phyloP scores from a whole-genome alignment of 2,113 vertebrate species.

The Macquaria ambigua region DNA sequence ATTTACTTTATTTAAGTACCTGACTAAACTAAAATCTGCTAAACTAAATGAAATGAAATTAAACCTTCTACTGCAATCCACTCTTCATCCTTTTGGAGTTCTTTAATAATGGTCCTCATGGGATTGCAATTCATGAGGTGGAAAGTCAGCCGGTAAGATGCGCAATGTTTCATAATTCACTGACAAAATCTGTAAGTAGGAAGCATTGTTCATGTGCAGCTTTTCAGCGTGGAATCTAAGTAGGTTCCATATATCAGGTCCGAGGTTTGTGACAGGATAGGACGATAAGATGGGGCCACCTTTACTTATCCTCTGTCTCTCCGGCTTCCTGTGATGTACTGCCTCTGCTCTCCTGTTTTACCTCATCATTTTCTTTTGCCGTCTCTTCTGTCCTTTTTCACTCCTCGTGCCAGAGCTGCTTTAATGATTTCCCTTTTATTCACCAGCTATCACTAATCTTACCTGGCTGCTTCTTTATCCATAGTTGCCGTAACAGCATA shows the following conservation, averaged over 20 bases:
- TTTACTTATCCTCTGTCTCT: constrained; percentile 76
- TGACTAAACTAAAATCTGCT: neutral
- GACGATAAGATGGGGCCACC: constrained; percentile 75
- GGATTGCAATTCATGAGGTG: constrained; percentile 57
- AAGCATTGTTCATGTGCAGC: constrained; percentile 52
- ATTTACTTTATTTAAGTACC: neutral
- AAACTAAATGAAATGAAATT: constrained; percentile 16
- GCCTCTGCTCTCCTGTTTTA: constrained; percentile 72
- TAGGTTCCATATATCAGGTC: constrained; percentile 76
- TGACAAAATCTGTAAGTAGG: constrained; percentile 60
- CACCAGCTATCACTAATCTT: constrained; percentile 37
- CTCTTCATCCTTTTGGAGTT: constrained; percentile 23
- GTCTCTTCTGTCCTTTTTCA: constrained; percentile 51
- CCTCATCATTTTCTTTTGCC: constrained; percentile 70
- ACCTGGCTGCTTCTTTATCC: constrained; percentile 41
- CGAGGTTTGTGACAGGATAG: constrained; percentile 73
- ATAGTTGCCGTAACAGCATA: neutral
- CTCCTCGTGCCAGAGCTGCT: constrained; percentile 36
- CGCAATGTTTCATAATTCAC: constrained; percentile 60
- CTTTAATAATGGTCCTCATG: constrained; percentile 46
- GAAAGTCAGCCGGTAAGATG: constrained; percentile 43
- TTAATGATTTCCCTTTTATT: constrained; percentile 75
- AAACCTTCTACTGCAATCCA: constrained; percentile 14
- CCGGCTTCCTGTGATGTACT: constrained; percentile 71
- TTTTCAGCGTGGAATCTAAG: constrained; percentile 59